Percentiles rank a stretch among this genome's conserved stretches.
Evolutionary conservation across 2,888 invertebrate species (phyloP).

Genomic region (Acrobasis repandana): DNA sequence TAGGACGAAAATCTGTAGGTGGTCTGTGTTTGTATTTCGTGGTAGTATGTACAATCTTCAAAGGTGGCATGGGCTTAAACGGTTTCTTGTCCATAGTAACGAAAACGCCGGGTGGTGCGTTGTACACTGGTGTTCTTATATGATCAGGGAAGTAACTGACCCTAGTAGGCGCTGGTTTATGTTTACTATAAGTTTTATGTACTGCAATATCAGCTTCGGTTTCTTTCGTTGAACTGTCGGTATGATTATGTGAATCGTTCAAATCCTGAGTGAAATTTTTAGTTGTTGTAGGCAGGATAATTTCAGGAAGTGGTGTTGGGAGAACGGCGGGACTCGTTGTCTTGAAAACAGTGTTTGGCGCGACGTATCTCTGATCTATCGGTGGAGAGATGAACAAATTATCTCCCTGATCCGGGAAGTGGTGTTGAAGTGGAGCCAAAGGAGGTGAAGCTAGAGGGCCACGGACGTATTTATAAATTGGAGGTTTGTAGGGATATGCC

Average conservation of each 20-base stretch:
- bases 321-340: conserved; percentile 62
- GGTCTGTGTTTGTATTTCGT: conserved; percentile 56
- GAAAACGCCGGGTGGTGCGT: conserved; percentile 75
- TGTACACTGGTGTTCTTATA: conserved; percentile 70
- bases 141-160: conserved; percentile 62
- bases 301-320: conserved; percentile 52
- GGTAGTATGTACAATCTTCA: conserved; percentile 51
- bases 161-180: conserved; percentile 52
- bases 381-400: conserved; percentile 42
- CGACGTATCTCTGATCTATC: conserved; percentile 49
- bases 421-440: conserved; percentile 42
- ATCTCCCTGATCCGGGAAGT: conserved; percentile 47
- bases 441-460: conserved; percentile 55
- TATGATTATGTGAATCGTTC: conserved; percentile 41
- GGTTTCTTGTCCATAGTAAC: conserved; percentile 77
- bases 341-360: conserved; percentile 51
- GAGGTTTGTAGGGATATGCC: conserved; percentile 57
- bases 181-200: conserved; percentile 50
- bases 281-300: conserved; percentile 29
- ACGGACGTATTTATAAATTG: conserved; percentile 51
- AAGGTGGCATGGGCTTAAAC: conserved; percentile 75
- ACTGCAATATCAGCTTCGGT: conserved; percentile 46
- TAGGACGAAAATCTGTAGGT: conserved; percentile 68
- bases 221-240: conserved; percentile 50
- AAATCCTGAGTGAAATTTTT: conserved; percentile 50